phyloP scores from a whole-genome alignment of 2,113 vertebrate species.

The Mesembrinibis cayennensis region DNA sequence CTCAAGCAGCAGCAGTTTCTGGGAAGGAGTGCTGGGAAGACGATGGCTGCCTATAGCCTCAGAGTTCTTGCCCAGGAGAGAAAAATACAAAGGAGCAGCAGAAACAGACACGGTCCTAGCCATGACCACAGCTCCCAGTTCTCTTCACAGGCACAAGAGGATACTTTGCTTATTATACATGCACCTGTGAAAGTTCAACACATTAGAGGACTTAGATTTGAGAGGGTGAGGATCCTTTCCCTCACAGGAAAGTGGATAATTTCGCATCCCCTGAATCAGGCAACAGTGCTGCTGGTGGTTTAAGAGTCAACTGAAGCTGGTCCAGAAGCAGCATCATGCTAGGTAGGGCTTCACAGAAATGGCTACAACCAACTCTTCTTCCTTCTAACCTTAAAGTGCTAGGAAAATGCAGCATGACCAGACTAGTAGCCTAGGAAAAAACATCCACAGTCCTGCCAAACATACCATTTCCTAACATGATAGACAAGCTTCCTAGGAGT shows the following conservation, averaged over 20 bases:
- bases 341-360: background rate
- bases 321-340: background rate
- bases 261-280: background rate
- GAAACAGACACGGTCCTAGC: background rate
- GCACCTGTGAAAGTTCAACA: background rate
- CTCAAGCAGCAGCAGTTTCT: background rate
- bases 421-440: background rate
- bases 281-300: background rate
- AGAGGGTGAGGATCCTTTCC: background rate
- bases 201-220: background rate
- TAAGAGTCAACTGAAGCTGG: background rate
- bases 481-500: background rate
- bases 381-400: background rate
- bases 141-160: background rate
- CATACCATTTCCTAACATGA: background rate
- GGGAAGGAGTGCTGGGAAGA: background rate
- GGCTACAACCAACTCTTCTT: background rate
- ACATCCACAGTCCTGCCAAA: background rate
- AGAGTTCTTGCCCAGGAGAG: background rate
- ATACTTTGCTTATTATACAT: background rate
- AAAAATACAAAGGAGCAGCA: background rate
- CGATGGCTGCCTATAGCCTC: background rate
- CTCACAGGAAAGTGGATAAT: background rate
- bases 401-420: background rate
- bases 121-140: background rate